phyloP scores from a whole-genome alignment of 2,797 vertebrate species.

The Gobio occitaniae region DNA sequence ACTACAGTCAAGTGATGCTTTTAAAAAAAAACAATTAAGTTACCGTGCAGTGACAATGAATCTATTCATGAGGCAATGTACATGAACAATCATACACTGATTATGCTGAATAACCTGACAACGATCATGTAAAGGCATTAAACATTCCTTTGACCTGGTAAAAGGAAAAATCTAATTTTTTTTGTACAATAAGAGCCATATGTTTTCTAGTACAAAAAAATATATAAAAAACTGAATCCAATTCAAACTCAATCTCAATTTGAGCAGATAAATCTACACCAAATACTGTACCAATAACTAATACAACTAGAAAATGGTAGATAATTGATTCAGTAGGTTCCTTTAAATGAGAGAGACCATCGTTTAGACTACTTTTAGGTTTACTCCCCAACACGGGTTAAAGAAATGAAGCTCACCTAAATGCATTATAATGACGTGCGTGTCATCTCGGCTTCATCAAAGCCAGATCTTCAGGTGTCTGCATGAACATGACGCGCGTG shows the following conservation, averaged over 20 bases:
- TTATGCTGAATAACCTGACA: not conserved
- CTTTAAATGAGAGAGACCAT: not conserved
- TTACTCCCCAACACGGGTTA: not conserved
- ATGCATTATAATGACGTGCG: not conserved
- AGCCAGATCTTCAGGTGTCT: conserved; percentile 49
- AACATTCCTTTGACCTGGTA: conserved; percentile 1
- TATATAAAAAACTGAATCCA: not conserved
- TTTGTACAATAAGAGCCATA: not conserved
- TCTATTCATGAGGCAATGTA: conserved; percentile 12
- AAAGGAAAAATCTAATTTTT: not conserved
- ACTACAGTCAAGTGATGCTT: not conserved
- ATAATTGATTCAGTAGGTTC: not conserved
- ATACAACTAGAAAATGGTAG: not conserved
- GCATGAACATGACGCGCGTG: conserved; percentile 29
- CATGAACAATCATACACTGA: conserved; percentile 6
- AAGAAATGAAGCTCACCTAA: not conserved
- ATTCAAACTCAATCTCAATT: not conserved
- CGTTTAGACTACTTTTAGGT: not conserved
- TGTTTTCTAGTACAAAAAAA: not conserved
- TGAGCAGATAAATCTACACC: not conserved
- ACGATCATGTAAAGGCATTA: conserved; percentile 1
- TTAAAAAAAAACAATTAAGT: not conserved
- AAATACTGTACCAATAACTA: not conserved
- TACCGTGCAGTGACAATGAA: not conserved
- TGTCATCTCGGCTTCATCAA: conserved; percentile 31